A percentile compares a stretch with the other conserved stretches of the same genome.
phyloP scores from a whole-genome alignment of 2,888 invertebrate species.

The Drosophila ezoana region DNA sequence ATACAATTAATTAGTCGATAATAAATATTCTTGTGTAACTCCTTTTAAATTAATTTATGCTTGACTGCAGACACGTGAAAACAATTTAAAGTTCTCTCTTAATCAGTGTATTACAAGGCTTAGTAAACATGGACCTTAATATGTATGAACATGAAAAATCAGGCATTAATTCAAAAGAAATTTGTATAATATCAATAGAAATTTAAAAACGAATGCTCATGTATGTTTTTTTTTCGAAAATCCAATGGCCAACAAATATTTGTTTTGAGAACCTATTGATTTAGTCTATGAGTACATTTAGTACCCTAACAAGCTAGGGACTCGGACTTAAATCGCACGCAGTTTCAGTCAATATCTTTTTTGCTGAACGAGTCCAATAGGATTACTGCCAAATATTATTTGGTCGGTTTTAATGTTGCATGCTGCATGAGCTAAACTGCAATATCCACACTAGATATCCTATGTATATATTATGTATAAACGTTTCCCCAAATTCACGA shows the following conservation, averaged over 20 bases:
- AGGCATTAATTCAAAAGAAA: too few relatives aligned
- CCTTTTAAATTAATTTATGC: not conserved
- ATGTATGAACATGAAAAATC: not conserved
- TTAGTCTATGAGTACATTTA: constrained; percentile 24
- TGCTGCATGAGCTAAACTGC: constrained; percentile 46
- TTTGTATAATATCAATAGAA: too few relatives aligned
- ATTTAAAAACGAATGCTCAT: too few relatives aligned
- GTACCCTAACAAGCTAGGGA: not conserved
- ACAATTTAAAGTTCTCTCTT: too few relatives aligned
- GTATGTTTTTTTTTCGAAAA: too few relatives aligned
- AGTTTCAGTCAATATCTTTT: constrained; percentile 10
- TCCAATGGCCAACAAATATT: not conserved
- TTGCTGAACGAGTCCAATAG: constrained; percentile 4
- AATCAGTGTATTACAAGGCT: not conserved
- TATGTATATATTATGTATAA: constrained; percentile 30
- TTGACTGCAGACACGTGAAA: not conserved
- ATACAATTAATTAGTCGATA: not conserved
- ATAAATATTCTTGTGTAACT: not conserved
- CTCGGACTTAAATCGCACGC: constrained; percentile 28
- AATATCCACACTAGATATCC: constrained; percentile 34
- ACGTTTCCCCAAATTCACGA: constrained; percentile 14
- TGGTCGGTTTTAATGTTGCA: constrained; percentile 33
- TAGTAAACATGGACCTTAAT: not conserved
- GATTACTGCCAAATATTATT: constrained; percentile 1
- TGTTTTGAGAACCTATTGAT: not conserved